A percentile compares a stretch with the other conserved stretches of the same genome.
phyloP scores from a whole-genome alignment of 2,113 vertebrate species.

The Myotis brandtii region DNA sequence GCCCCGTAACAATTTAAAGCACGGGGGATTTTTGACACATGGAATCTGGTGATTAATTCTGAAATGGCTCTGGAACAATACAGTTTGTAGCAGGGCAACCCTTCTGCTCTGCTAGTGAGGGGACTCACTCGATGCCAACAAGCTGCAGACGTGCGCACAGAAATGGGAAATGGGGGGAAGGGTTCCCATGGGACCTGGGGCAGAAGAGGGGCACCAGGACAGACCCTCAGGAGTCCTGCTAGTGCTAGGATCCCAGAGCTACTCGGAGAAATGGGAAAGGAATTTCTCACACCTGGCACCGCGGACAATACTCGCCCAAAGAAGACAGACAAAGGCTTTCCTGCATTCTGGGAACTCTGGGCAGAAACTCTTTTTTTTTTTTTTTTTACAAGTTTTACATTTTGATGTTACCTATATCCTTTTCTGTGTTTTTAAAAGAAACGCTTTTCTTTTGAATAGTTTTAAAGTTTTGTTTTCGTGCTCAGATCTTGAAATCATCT shows the following conservation, averaged over 20 bases:
- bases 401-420: background rate
- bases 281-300: background rate
- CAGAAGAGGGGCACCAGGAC: background rate
- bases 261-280: background rate
- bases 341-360: background rate
- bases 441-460: background rate
- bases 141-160: background rate
- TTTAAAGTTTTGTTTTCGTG: background rate
- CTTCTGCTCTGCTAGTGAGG: background rate
- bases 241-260: background rate
- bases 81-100: background rate
- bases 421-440: background rate
- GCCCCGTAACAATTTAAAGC: slow-evolving; percentile 4
- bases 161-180: too few species aligned
- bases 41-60: slow-evolving; percentile 29
- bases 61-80: slow-evolving; percentile 1
- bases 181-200: background rate
- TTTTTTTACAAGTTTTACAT: background rate
- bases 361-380: background rate
- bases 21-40: slow-evolving; percentile 12
- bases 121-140: background rate
- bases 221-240: background rate
- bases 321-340: background rate
- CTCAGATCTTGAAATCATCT: slow-evolving; percentile 11
- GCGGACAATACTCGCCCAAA: background rate